Base-by-base conservation (phyloP, 2,888 invertebrate species). In the Electrophaes corylata region DNA sequence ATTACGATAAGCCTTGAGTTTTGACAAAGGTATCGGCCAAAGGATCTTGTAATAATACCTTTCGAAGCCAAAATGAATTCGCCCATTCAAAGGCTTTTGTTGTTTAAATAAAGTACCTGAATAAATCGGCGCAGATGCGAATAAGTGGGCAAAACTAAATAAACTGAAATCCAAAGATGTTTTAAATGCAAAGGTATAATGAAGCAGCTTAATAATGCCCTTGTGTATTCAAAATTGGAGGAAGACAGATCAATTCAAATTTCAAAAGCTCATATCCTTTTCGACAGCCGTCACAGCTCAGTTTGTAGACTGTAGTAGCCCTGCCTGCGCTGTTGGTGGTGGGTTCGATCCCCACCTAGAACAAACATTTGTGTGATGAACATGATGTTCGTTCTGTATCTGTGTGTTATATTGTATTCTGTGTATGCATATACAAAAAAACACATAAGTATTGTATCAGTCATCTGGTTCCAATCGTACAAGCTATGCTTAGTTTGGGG, bases 11-110 rank as follows among this genome's bases (percentile, higher is more conserved):
- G 60, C 62, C 66, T 67, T 68, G 68, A 70, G 68, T 71, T 73
- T 70, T 67, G 69, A 70, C 74, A 74, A 72, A 68, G 69, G 70
- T 72, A 69, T 70, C 69, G 68, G 57, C 66, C 69, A 61, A 71
- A 67, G 71, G 67, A 76, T 75, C 73, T 70, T 61, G 49, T 84
- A 85, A 84, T 85, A 81, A 84, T 76, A 78, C 75, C 74, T 72
- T 67, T 70, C 63, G 64, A 51, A 59, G 72, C 75, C 73, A 55
- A 80, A 81, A 81, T 76, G 71, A 76, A 75, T 79, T 78, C 75
- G 67, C 57, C 70, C 65, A 74, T 78, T 77, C 70, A 73, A 73
- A 71, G 62, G 62, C 66, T 68, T 76, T 66, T 67, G 54, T 58
- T 57, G 31, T 52, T 59, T 16, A 16, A 40, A 53, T 54, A 57